phyloP scores from a whole-genome alignment of 2,888 invertebrate species.

The Gymnocheta viridis region DNA sequence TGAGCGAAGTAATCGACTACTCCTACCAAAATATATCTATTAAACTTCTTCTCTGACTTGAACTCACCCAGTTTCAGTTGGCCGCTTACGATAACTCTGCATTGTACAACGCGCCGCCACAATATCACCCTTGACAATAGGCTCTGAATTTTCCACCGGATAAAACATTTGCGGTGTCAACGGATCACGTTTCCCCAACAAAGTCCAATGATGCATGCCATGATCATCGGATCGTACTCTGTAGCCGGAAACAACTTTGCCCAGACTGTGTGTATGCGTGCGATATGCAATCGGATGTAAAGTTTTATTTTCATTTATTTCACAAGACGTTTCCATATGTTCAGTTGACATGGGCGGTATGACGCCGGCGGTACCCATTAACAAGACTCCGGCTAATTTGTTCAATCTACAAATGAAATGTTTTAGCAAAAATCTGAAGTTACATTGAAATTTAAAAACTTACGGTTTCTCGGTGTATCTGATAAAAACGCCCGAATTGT shows the following conservation, averaged over 20 bases:
- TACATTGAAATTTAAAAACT: conserved; percentile 78
- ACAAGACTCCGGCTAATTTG: conserved; percentile 94
- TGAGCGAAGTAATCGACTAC: too few relatives aligned
- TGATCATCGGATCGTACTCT: conserved; percentile 84
- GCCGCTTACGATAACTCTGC: conserved; percentile 86
- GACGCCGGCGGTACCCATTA: conserved; percentile 93
- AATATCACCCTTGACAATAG: conserved; percentile 87
- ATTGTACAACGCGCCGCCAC: conserved; percentile 96
- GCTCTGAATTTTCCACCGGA: conserved; percentile 86
- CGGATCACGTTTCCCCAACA: conserved; percentile 93
- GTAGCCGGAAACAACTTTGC: conserved; percentile 93
- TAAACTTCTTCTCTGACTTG: too few relatives aligned
- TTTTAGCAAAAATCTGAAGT: conserved; percentile 10
- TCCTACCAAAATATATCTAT: too few relatives aligned
- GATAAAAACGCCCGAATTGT: conserved; percentile 92
- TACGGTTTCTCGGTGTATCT: conserved; percentile 89
- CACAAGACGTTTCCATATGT: conserved; percentile 96
- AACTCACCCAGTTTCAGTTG: conserved; percentile 89
- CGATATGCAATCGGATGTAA: conserved; percentile 98
- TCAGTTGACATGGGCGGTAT: conserved; percentile 88
- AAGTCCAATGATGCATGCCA: conserved; percentile 88
- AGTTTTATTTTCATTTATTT: conserved; percentile 89
- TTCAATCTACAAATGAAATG: conserved; percentile 84
- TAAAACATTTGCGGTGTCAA: conserved; percentile 97
- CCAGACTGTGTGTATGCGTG: conserved; percentile 95